These are phyloP conservation scores for Drosophila obscura DNA, from an alignment of 1,140 invertebrate species.

Conservation along the genomic window DNA sequence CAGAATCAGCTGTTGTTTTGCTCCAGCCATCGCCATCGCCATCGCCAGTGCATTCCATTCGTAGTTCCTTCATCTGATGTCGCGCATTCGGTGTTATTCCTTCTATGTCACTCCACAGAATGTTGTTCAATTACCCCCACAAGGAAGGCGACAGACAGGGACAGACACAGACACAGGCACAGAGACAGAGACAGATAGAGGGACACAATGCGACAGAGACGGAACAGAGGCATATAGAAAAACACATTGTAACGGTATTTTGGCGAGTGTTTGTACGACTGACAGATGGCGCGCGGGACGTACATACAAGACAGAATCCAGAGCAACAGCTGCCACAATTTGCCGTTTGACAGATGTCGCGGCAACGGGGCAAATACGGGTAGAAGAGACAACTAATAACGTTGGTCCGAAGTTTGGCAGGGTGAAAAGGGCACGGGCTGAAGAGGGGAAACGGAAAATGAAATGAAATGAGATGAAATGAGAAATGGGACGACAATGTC, in stretches of 20 bases:
- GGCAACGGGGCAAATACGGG: constrained; percentile 21
- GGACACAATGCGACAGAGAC: constrained; percentile 12
- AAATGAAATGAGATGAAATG: constrained; percentile 51
- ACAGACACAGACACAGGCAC: constrained; percentile 6
- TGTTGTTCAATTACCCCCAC: constrained; percentile 77
- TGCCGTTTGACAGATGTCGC: constrained; percentile 70
- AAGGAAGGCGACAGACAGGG: constrained; percentile 26
- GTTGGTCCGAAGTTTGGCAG: constrained; percentile 4
- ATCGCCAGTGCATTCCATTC: constrained; percentile 9
- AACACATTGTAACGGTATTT: constrained; percentile 21
- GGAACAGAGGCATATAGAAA: constrained; percentile 8
- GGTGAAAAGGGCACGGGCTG: background rate
- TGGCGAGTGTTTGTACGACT: constrained; percentile 36
- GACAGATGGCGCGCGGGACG: constrained; percentile 41
- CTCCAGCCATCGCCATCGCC: constrained; percentile 1
- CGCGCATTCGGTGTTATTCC: constrained; percentile 48
- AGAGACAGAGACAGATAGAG: constrained; percentile 6
- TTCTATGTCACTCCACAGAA: constrained; percentile 76
- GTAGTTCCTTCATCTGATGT: background rate
- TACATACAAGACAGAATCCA: constrained; percentile 16
- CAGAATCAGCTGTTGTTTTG: constrained; percentile 32
- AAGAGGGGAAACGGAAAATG: background rate
- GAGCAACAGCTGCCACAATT: constrained; percentile 54
- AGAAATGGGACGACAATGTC: constrained; percentile 47
- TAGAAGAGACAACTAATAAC: constrained; percentile 52